phyloP scores from a whole-genome alignment of 2,797 vertebrate genomes.

The Chaetophractus vellerosus region DNA sequence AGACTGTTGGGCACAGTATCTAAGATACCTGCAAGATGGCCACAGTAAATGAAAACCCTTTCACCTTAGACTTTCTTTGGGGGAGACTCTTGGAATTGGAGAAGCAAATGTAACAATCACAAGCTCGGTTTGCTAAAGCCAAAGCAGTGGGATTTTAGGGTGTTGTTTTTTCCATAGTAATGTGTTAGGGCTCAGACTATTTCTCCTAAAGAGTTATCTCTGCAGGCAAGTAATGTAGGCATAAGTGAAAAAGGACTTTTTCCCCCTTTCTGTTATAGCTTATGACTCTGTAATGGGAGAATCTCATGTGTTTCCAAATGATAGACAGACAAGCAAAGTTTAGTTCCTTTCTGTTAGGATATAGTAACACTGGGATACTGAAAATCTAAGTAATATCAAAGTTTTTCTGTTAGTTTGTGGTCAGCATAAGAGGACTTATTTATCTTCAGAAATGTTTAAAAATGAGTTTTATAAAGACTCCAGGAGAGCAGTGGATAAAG shows the following conservation, averaged over 20 bases:
- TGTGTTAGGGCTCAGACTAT: not conserved
- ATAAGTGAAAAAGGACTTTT: not conserved
- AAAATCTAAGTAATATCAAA: not conserved
- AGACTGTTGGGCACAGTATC: not conserved
- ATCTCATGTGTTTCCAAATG: not conserved
- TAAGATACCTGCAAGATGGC: not conserved
- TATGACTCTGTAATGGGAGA: slow-evolving; percentile 19
- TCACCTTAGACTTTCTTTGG: not conserved
- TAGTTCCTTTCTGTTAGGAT: not conserved
- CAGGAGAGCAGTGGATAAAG: not conserved
- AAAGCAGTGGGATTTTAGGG: slow-evolving; percentile 1
- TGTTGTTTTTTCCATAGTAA: not conserved
- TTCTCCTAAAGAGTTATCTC: not conserved
- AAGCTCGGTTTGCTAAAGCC: slow-evolving; percentile 18
- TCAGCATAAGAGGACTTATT: not conserved
- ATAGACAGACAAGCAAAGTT: not conserved
- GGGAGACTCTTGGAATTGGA: not conserved
- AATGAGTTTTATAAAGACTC: not conserved
- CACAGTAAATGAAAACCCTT: not conserved
- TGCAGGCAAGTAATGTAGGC: not conserved
- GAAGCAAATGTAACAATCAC: not conserved
- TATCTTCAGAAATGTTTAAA: slow-evolving; percentile 32
- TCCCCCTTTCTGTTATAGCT: not conserved
- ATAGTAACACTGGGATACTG: not conserved
- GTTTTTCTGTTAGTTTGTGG: not conserved